Percentiles rank a stretch among this genome's conserved stretches.
Conservation (phyloP, 2,888 invertebrate genomes). For the Bombylius discolor region DNA sequence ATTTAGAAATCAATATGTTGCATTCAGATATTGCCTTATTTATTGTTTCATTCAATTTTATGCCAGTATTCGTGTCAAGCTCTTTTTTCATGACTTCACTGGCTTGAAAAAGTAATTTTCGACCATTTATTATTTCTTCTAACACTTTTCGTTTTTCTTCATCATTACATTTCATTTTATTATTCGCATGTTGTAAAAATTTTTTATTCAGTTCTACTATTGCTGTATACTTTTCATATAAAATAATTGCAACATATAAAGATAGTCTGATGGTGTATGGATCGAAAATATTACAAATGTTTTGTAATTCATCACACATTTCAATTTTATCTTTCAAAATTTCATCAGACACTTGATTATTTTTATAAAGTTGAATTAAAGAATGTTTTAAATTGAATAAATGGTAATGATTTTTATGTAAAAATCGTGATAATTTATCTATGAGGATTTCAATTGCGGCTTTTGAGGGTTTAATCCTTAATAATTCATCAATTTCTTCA, state of each 20-base stretch:
- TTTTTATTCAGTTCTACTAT: constrained; percentile 40
- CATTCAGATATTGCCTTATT: constrained; percentile 2
- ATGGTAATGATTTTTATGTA: constrained; percentile 77
- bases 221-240: constrained; percentile 55
- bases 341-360: constrained; percentile 44
- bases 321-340: constrained; percentile 50
- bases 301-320: constrained; percentile 52
- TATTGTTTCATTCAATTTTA: constrained; percentile 23
- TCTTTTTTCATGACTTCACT: constrained; percentile 27
- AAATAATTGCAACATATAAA: constrained; percentile 63
- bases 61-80: constrained; percentile 28
- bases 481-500: constrained; percentile 57
- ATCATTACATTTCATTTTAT: not conserved
- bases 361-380: constrained; percentile 64
- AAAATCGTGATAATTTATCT: constrained; percentile 54
- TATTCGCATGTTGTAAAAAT: constrained; percentile 8
- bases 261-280: constrained; percentile 60
- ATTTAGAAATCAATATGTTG: constrained; percentile 2
- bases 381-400: constrained; percentile 71
- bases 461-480: constrained; percentile 41
- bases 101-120: constrained; percentile 22
- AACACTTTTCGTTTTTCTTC: constrained; percentile 9
- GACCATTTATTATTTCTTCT: constrained; percentile 18
- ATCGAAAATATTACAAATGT: constrained; percentile 51
- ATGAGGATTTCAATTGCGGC: constrained; percentile 50